phyloP scores from a whole-genome alignment of 2,113 vertebrate genomes.

The Holacanthus passer region DNA sequence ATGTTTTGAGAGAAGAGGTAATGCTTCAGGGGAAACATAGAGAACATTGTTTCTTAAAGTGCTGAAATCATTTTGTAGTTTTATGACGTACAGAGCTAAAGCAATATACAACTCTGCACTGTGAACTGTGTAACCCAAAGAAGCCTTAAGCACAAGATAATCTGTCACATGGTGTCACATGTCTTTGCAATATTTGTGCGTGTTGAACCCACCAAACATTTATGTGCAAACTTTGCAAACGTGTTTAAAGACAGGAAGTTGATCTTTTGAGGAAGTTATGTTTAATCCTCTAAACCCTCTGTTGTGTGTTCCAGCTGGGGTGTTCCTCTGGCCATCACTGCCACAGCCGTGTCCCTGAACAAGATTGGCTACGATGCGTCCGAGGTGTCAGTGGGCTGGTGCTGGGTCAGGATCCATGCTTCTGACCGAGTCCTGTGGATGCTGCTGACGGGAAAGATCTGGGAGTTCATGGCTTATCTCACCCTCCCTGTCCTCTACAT shows the following conservation, averaged over 20 bases:
- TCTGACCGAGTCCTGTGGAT: slow-evolving; percentile 93
- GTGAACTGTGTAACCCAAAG: not conserved
- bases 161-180: slow-evolving; percentile 47
- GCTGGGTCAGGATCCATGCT: slow-evolving; percentile 90
- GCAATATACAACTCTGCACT: slow-evolving; percentile 4
- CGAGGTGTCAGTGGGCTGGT: slow-evolving; percentile 97
- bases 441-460: slow-evolving; percentile 93
- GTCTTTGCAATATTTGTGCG: slow-evolving; percentile 10
- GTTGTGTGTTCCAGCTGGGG: slow-evolving; percentile 88
- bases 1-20: not conserved
- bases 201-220: not conserved
- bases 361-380: slow-evolving; percentile 97
- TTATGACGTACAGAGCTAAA: not conserved
- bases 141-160: slow-evolving; percentile 22
- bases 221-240: not conserved
- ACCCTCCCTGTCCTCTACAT: slow-evolving; percentile 91
- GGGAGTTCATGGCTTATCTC: slow-evolving; percentile 95
- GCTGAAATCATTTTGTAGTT: slow-evolving; percentile 2
- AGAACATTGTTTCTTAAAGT: not conserved
- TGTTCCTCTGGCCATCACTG: slow-evolving; percentile 90
- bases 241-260: slow-evolving; percentile 2
- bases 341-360: slow-evolving; percentile 86
- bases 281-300: slow-evolving; percentile 4
- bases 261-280: not conserved
- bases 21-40: not conserved